Conservation (phyloP, 2,888 invertebrate genomes). For the Trissolcus brochymenae region DNA sequence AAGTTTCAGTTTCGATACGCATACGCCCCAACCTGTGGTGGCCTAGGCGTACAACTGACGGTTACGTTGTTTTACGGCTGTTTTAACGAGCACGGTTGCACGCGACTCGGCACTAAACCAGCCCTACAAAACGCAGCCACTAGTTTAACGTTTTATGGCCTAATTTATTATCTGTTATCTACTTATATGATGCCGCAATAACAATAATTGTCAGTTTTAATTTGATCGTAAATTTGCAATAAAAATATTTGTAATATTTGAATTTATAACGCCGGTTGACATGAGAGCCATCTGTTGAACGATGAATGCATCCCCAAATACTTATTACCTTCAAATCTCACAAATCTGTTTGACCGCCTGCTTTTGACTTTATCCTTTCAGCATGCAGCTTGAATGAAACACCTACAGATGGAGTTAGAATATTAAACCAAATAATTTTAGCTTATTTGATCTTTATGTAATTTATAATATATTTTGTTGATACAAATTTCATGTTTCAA, state of each 20-base stretch:
- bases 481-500: too few relatives aligned
- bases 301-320: constrained; percentile 57
- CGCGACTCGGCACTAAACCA: constrained; percentile 76
- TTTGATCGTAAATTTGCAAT: constrained; percentile 72
- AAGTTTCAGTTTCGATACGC: constrained; percentile 58
- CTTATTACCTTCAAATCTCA: constrained; percentile 29
- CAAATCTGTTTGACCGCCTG: constrained; percentile 59
- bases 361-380: constrained; percentile 31
- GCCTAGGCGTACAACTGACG: constrained; percentile 63
- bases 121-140: constrained; percentile 75
- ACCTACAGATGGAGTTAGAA: constrained; percentile 65
- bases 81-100: constrained; percentile 76
- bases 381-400: constrained; percentile 23
- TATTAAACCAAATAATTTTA: background rate
- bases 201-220: constrained; percentile 76
- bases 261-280: constrained; percentile 46
- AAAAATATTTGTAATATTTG: constrained; percentile 66
- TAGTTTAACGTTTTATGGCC: constrained; percentile 75
- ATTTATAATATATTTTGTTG: background rate
- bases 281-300: constrained; percentile 68
- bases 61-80: constrained; percentile 74
- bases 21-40: constrained; percentile 54
- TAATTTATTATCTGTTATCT: constrained; percentile 77
- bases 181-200: constrained; percentile 75
- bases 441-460: background rate